Conservation (phyloP, 2,113 vertebrate species). For the Petaurus breviceps region DNA sequence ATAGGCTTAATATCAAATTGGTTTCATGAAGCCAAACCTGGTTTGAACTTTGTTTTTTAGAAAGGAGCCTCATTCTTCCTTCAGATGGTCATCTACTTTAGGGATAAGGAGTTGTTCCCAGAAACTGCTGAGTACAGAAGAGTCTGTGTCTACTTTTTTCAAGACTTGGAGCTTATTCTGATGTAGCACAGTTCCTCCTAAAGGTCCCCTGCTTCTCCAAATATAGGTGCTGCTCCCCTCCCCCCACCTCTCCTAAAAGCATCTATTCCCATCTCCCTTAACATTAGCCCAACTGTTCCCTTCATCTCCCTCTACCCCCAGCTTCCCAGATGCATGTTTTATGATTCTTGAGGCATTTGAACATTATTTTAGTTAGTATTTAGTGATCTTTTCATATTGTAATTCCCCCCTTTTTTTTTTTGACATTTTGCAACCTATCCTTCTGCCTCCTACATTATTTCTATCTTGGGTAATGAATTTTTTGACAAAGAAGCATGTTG, state of each 20-base stretch:
- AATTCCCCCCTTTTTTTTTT: not conserved
- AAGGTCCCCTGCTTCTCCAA: not conserved
- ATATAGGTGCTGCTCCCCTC: not conserved
- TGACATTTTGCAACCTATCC: slow-evolving; percentile 34
- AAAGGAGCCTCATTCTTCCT: not conserved
- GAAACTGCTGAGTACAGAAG: not conserved
- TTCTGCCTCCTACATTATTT: slow-evolving; percentile 45
- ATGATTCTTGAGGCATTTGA: slow-evolving; percentile 44
- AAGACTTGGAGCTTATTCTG: not conserved
- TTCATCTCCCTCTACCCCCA: slow-evolving; percentile 42
- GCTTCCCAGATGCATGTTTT: slow-evolving; percentile 15
- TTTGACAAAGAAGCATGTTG: not conserved
- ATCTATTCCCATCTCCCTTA: not conserved
- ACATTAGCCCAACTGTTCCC: slow-evolving; percentile 11
- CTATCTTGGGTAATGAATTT: slow-evolving; percentile 32
- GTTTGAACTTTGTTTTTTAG: not conserved
- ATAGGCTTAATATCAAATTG: not conserved
- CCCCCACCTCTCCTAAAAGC: not conserved
- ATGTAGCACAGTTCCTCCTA: not conserved
- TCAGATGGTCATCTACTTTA: not conserved
- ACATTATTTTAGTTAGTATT: slow-evolving; percentile 63
- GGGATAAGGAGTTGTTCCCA: not conserved
- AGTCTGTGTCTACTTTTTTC: not conserved
- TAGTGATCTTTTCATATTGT: slow-evolving; percentile 41
- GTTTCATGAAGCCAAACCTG: slow-evolving; percentile 39